Evolutionary conservation across 2,888 invertebrate genomes (phyloP), one percentile per base, ranked within the genome.

Genomic region (Calameuta pallipes): DNA sequence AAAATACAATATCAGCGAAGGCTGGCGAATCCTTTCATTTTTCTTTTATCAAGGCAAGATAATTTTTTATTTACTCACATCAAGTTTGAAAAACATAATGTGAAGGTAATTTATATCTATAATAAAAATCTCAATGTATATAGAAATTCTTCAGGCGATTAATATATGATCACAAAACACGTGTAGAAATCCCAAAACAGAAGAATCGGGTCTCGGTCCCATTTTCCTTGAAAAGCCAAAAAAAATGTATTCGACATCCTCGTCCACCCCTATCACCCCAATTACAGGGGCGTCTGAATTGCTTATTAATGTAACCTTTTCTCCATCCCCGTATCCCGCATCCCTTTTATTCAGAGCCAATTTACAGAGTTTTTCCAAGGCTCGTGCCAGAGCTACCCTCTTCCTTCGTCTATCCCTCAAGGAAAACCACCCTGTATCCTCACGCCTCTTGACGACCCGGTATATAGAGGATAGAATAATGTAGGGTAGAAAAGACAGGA

Each of bases 301-400:
- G 23, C 56, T 56, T 23, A 56, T 56, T 56, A 76, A 76, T 76
- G 56, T 71, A 76, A 76, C 76, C 76, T 73, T 73, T 33, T n/a
- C n/a, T n/a, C 33, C 41, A 73, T 31, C 56, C 68, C n/a, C 41
- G 30, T 15, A 1, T 15, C 34, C 56, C 6, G 56, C 56, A 56
- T 56, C 75, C 13, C 34, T 69, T 73, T 73, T 76, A 76, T 76
- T 56, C 76, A 15, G 4, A 73, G 76, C 76, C 76, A 76, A 76
- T 76, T 71, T 76, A 76, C 76, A 76, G 36, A 71, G 76, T 73
- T 76, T 76, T 76, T 41, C 76, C 35, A 11, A 41, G 73, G 73
- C 68, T 73, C 73, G 30, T 37, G 37, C 73, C 73, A 34, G 34
- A 76, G 68, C 68, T 56, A 70, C 71, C 76, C n/a, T 70, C 33